phyloP scores from a whole-genome alignment of 2,113 vertebrate genomes.

The Triplophysa dalaica region DNA sequence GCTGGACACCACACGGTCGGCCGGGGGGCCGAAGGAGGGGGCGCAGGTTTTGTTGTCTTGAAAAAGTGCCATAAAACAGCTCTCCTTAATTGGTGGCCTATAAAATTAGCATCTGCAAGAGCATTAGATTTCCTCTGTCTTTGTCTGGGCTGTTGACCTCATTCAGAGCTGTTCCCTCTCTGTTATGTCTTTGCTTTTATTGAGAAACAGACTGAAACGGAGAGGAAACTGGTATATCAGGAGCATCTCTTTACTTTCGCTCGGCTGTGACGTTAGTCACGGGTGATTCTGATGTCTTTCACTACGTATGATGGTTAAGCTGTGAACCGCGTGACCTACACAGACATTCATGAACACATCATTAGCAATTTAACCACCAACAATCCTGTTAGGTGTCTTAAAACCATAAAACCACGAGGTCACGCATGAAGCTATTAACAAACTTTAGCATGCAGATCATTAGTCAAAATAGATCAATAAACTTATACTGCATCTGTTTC shows the following conservation, averaged over 20 bases:
- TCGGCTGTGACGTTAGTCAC: conserved; percentile 31
- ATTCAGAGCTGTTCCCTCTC: conserved; percentile 36
- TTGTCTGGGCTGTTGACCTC: conserved; percentile 40
- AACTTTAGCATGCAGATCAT: neutral
- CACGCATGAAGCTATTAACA: too few species aligned
- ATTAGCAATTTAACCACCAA: conserved; percentile 20
- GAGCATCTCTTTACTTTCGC: conserved; percentile 13
- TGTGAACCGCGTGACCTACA: conserved; percentile 37
- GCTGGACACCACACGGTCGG: conserved; percentile 13
- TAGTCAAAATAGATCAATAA: neutral
- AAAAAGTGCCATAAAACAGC: conserved; percentile 52
- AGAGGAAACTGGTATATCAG: conserved; percentile 49
- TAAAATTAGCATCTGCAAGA: conserved; percentile 57
- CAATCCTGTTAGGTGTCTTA: neutral
- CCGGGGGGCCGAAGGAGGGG: conserved; percentile 7
- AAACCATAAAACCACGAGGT: neutral
- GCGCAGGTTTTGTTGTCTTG: conserved; percentile 38
- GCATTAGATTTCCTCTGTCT: conserved; percentile 49
- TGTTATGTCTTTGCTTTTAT: conserved; percentile 38
- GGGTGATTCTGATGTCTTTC: conserved; percentile 29
- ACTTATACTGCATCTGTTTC: too few species aligned
- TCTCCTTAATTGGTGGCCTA: conserved; percentile 51
- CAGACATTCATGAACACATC: conserved; percentile 31
- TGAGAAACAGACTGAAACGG: conserved; percentile 49
- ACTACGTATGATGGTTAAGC: neutral